These are phyloP conservation scores for Cryptocephalus moraei DNA, from an alignment of 2,888 invertebrate genomes.

Conservation along the genomic window DNA sequence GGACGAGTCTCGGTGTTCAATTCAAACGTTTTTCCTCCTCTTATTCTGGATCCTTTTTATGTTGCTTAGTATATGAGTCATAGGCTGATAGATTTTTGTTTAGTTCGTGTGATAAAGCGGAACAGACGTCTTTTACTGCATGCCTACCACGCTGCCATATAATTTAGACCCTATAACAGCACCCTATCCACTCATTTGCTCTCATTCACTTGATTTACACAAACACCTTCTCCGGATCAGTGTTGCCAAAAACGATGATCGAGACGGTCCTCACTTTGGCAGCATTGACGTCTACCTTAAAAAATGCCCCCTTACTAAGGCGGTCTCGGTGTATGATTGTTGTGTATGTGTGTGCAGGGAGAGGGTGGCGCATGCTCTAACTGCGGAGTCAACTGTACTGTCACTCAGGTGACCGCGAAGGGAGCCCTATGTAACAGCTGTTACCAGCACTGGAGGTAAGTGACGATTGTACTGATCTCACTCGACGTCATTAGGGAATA, in stretches of 20 bases:
- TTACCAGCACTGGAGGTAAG: slow-evolving; percentile 78
- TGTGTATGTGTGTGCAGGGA: slow-evolving; percentile 35
- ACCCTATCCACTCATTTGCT: too few species aligned
- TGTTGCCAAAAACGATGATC: too few species aligned
- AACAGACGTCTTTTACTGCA: not conserved
- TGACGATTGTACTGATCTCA: slow-evolving; percentile 17
- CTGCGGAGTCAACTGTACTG: slow-evolving; percentile 68
- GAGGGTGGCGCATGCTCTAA: slow-evolving; percentile 41
- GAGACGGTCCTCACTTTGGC: too few species aligned
- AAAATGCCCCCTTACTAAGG: not conserved
- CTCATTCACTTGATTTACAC: not conserved
- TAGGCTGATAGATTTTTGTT: too few species aligned
- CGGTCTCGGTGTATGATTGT: slow-evolving; percentile 28
- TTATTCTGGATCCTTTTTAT: too few species aligned
- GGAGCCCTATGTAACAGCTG: slow-evolving; percentile 76
- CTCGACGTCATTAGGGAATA: not conserved
- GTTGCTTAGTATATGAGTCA: too few species aligned
- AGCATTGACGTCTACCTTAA: too few species aligned
- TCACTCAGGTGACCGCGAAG: slow-evolving; percentile 63
- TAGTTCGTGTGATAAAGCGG: too few species aligned
- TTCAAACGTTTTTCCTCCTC: too few species aligned
- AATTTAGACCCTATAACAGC: too few species aligned
- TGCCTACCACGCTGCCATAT: not conserved
- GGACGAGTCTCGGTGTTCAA: too few species aligned
- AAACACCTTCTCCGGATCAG: not conserved